These are phyloP conservation scores for Odocoileus virginianus DNA, from an alignment of 2,113 vertebrate species.

Conservation along the genomic window DNA sequence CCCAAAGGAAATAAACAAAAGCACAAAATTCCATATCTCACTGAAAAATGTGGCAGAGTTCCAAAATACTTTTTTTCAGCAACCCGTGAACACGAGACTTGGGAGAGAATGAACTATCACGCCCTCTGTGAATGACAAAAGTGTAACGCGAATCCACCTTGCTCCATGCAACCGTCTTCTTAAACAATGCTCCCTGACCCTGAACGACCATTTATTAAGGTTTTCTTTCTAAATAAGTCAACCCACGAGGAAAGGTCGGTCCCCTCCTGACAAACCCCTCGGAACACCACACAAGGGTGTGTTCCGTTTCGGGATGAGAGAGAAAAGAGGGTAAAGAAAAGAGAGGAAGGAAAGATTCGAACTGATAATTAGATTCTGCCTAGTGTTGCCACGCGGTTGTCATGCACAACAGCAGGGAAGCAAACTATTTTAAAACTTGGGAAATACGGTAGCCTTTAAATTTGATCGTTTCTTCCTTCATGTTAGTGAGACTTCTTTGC, in stretches of 20 bases:
- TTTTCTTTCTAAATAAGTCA: not conserved
- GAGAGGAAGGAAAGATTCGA: not conserved
- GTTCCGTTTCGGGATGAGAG: not conserved
- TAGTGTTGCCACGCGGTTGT: not conserved
- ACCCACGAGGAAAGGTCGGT: not conserved
- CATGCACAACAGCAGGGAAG: not conserved
- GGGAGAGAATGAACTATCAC: not conserved
- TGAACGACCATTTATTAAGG: not conserved
- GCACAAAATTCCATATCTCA: not conserved
- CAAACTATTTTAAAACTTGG: constrained; percentile 39
- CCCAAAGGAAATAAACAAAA: not conserved
- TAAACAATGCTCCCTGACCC: not conserved
- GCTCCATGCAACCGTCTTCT: not conserved
- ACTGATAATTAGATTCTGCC: not conserved
- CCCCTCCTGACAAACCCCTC: not conserved
- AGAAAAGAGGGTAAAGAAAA: not conserved
- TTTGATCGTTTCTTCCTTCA: not conserved
- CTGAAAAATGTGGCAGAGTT: not conserved
- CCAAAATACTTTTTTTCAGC: not conserved
- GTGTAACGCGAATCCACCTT: not conserved
- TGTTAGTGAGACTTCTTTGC: not conserved
- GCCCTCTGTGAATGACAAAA: not conserved
- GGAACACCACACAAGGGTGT: not conserved
- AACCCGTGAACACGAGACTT: not conserved
- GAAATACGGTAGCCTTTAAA: not conserved